Evolutionary conservation across 2,888 invertebrate genomes (phyloP), one percentile per base, ranked within the genome.

Genomic region (Fragum sueziense): DNA sequence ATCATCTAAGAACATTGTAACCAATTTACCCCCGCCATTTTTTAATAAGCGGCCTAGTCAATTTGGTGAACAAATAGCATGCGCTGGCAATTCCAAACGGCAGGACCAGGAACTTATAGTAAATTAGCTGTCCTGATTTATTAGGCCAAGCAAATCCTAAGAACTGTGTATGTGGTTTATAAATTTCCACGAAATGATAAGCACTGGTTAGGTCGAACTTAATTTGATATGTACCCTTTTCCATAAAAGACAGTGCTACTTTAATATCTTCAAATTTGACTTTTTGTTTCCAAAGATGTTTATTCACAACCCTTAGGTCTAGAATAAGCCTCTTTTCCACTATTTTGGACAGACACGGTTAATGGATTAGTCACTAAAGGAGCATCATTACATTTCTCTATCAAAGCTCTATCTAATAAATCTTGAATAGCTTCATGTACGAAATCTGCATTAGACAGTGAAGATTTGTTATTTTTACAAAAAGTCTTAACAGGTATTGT

Each of bases 1-100:
- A 51, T 80, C 80, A 41, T 80, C 80, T 59, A 72, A 69, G 76
- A 76, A 80, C 73, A 76, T 80, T 20, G 33, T 25, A 73, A 51
- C 17, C 41, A 20, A 7, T 80, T 76, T 11, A 69, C 80, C 33
- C 29, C 1, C 76, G 33, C 80, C 76, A 80, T 70, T 80, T 79
- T 17, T 22, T 33, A 20, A 79, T 57, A 17, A 79, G 65, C 25
- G 75, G 79, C 57, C 75, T 79, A 31, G 57, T 67, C 3, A 79
- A 14, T 72, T 75, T 79, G 0, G 75, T 72, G 33, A 79, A 79
- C 17, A 75, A 29, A 41, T 71, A 74, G 68, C 68, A 67, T 20
- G 74, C 75, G 22, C 22, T 69, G 9, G 61, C 59, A 0, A 79
- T 20, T 1, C 75, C 75, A 68, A 79, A 75, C n/a, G 75, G 31